Evolutionary conservation across 2,113 vertebrate species (phyloP).

Genomic region (Acinonyx jubatus): DNA sequence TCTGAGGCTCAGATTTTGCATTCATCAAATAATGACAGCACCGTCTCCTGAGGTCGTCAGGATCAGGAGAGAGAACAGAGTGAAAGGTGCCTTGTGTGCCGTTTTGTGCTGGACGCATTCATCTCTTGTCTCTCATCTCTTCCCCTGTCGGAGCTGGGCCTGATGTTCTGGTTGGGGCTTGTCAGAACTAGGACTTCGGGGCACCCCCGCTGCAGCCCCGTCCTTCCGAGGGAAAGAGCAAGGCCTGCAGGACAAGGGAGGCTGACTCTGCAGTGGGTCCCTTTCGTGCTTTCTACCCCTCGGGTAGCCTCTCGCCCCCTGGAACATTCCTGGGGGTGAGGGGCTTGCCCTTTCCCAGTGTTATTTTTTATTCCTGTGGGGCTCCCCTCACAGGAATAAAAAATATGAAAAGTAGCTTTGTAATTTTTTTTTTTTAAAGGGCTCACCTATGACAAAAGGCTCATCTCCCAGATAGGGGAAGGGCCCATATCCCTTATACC

Average conservation of each 20-base stretch:
- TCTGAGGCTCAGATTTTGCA: neutral
- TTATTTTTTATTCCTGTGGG: slow-evolving; percentile 75
- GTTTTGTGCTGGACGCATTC: neutral
- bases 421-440: slow-evolving; percentile 65
- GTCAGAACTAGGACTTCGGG: neutral
- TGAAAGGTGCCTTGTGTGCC: neutral
- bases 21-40: neutral
- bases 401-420: slow-evolving; percentile 75
- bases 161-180: neutral
- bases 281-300: slow-evolving; percentile 61
- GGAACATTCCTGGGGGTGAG: slow-evolving; percentile 36
- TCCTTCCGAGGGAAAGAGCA: neutral
- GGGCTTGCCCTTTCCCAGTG: slow-evolving; percentile 53
- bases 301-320: slow-evolving; percentile 44
- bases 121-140: neutral
- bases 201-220: neutral
- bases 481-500: neutral
- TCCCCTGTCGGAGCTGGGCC: neutral
- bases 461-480: neutral
- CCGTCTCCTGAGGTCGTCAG: neutral
- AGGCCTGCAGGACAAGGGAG: neutral
- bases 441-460: neutral
- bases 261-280: slow-evolving; percentile 53
- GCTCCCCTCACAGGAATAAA: slow-evolving; percentile 80
- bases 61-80: neutral